Evolutionary conservation across 2,113 vertebrate species (phyloP).

Genomic region (Onychostruthus taczanowskii): DNA sequence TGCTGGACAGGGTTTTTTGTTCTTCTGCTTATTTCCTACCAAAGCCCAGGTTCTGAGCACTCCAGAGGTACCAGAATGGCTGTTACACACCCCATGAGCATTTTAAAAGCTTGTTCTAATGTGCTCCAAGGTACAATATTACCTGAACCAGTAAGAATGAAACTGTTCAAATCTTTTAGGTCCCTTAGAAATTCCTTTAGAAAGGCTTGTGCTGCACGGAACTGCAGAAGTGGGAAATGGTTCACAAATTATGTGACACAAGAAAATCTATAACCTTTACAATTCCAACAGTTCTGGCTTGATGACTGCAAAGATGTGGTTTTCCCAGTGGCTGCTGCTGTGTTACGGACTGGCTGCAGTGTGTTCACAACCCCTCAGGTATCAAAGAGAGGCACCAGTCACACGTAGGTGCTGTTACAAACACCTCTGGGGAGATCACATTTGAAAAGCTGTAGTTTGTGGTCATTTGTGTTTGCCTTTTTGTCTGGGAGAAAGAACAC

Average conservation of each 20-base stretch:
- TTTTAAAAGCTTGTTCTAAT: not conserved
- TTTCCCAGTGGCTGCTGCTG: not conserved
- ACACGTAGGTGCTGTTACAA: not conserved
- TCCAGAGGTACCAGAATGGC: not conserved
- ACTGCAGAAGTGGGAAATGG: not conserved
- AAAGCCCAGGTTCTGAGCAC: not conserved
- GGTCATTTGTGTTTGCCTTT: not conserved
- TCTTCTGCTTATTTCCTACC: not conserved
- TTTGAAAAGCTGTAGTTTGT: not conserved
- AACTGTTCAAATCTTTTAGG: not conserved
- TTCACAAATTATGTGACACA: not conserved
- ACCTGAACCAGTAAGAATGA: not conserved
- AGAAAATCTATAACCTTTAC: not conserved
- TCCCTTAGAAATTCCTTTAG: not conserved
- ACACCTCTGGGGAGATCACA: not conserved
- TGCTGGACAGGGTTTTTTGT: not conserved
- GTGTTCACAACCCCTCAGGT: not conserved
- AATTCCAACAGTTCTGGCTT: not conserved
- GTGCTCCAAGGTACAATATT: not conserved
- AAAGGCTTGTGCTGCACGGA: not conserved
- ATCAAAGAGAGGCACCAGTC: not conserved
- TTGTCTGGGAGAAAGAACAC: not conserved
- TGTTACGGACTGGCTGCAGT: not conserved
- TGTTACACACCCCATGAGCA: not conserved
- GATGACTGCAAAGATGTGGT: not conserved